Percentiles rank a stretch among this genome's conserved stretches.
Conservation (phyloP, 2,113 vertebrate species). For the Tragulus kanchil region DNA sequence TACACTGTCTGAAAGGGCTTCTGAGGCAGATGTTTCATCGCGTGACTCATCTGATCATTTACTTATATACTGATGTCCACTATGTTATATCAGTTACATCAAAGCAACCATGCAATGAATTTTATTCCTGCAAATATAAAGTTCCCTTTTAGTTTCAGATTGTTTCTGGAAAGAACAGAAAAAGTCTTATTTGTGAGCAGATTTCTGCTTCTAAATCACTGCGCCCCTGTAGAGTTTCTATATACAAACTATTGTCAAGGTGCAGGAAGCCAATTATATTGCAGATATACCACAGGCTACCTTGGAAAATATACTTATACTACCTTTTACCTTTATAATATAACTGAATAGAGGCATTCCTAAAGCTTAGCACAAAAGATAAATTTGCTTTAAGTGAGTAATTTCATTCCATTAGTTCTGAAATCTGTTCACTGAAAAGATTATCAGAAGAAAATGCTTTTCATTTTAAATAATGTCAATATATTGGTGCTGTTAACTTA, state of each 20-base stretch:
- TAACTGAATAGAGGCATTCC: conserved; percentile 70
- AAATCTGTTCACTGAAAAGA: conserved; percentile 77
- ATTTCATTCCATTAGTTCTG: conserved; percentile 81
- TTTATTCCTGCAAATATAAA: conserved; percentile 56
- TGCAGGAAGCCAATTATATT: neutral
- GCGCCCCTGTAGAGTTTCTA: conserved; percentile 73
- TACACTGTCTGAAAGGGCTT: conserved; percentile 67
- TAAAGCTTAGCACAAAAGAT: conserved; percentile 75
- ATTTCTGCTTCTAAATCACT: conserved; percentile 72
- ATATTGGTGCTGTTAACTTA: conserved; percentile 62
- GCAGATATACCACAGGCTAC: conserved; percentile 56
- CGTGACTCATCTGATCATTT: conserved; percentile 68
- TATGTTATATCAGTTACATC: conserved; percentile 64
- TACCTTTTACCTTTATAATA: conserved; percentile 69
- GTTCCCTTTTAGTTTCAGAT: conserved; percentile 56
- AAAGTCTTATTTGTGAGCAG: conserved; percentile 60
- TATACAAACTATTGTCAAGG: conserved; percentile 62
- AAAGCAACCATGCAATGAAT: conserved; percentile 29
- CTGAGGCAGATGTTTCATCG: conserved; percentile 75
- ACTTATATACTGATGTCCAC: conserved; percentile 69
- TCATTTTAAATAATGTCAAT: conserved; percentile 63
- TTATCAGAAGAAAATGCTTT: conserved; percentile 31
- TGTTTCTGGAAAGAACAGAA: conserved; percentile 70
- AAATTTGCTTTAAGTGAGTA: conserved; percentile 78
- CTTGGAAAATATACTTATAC: conserved; percentile 1